Evolutionary conservation across 1,140 invertebrate species (phyloP).

Genomic region (Whitmania pigra): DNA sequence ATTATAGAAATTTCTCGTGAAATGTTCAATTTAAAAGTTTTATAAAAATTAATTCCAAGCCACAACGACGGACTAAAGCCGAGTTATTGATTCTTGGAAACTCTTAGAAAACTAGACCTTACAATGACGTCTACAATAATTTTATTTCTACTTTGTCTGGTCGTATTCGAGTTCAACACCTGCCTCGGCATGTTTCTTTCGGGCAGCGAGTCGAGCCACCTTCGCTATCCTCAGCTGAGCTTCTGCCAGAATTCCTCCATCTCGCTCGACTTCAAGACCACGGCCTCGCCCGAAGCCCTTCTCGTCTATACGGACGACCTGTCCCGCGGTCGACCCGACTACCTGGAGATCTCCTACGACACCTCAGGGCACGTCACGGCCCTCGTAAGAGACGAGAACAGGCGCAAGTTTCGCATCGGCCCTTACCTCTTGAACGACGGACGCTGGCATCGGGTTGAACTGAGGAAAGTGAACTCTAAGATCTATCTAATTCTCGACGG

Average conservation of each 20-base stretch:
- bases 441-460: conserved; percentile 35
- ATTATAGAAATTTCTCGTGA: no score
- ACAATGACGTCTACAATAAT: not conserved
- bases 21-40: no score
- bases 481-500: conserved; percentile 33
- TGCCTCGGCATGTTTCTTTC: not conserved
- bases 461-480: conserved; percentile 34
- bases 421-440: conserved; percentile 31
- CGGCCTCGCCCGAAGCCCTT: conserved; percentile 23
- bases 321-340: conserved; percentile 32
- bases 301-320: conserved; percentile 38
- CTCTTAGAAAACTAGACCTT: no score
- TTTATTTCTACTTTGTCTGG: not conserved
- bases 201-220: conserved; percentile 27
- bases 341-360: conserved; percentile 29
- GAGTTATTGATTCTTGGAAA: no score
- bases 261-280: conserved; percentile 36
- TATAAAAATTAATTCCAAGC: no score
- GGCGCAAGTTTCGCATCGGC: conserved; percentile 22
- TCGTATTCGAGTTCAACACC: not conserved
- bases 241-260: conserved; percentile 34
- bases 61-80: no score
- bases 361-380: conserved; percentile 26
- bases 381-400: conserved; percentile 34
- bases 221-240: conserved; percentile 35